Base-by-base conservation (phyloP, 2,888 invertebrate genomes). In the Smittia sp. region DNA sequence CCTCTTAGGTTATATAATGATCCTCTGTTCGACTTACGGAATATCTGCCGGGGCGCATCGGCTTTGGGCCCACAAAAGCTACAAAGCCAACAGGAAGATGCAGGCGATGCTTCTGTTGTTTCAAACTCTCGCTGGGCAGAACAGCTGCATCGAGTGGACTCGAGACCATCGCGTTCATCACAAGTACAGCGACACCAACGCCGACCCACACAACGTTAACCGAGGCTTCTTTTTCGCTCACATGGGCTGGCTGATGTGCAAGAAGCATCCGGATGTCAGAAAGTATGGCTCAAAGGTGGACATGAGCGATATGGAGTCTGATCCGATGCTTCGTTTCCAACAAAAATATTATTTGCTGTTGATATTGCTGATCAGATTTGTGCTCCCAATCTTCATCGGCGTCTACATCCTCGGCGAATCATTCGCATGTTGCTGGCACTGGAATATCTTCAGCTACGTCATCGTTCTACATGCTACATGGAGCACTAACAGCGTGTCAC, bases 271-370 rank as follows among this genome's bases (percentile, higher is more conserved):
- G n/a, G 68, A 68, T n/a, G 68, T 68, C 0, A 46, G n/a, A n/a
- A 68, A 68, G n/a, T 68, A 22, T 25, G 68, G 68, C 1, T n/a
- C 22, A 15, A 24, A 15, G 15, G 68, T 68, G 3, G 18, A 18
- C 46, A 68, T 68, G 68, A 18, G 13, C 24, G 68, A 68, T 25
- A 18, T 68, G 4, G 68, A 68, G 46, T 39, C 52, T 1, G 68
- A 68, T 46, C 22, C 46, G 15, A 46, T 46, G 7, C n/a, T 68
- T 3, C 41, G 25, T 41, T 68, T 68, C 25, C 68, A 68, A 24
- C 87, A 90, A 79, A 89, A 86, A 89, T 90, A 20, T 95, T 82
- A n/a, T 20, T 20, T 18, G 25, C 15, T 24, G 11, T 38, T 87
- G 0, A 74, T 86, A 0, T 85, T 77, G 2, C n/a, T 67, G 4